Evolutionary conservation across 1,140 invertebrate species (phyloP), one percentile per base, ranked within the genome.

Genomic region (Eupristina koningsbergeri): DNA sequence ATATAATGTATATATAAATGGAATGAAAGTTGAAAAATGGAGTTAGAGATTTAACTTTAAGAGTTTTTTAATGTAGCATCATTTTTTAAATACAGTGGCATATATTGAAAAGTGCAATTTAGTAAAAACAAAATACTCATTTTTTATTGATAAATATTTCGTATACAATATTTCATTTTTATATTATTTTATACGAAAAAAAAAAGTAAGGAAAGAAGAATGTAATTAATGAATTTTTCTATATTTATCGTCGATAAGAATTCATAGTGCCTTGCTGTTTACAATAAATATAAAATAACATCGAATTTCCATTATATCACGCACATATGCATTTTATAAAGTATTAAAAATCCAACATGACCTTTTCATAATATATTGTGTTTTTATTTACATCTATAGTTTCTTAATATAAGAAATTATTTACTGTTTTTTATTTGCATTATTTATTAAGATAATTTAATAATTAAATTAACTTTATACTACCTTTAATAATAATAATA

Each of bases 261-360:
- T 34, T 58, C 2, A 69, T 58, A 83, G 63, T 83, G 81, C 74
- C 75, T 77, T 83, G 73, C 61, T 50, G 17, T 50, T 69, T 34
- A 7, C 64, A 36, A 45, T 61, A 50, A 75, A 61, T 15, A 63
- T 15, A 50, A 36, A 6, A 58, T 31, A 9, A 31, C 26, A 61
- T 26, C 41, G 36, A 58, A 69, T 31, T 45, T 69, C 74, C 26
- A 78, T 78, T 83, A 15, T 83, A 31, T 41, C 15, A 69, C 63
- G 74, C 81, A 78, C 74, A 77, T 17, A n/a, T 8, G 50, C 39
- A 69, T 77, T 77, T 77, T 71, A 61, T 75, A 2, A 81, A 64
- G 29, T 81, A 81, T 39, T n/a, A 29, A 82, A 76, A 76, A 82
- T 82, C 76, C 19, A 81, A 81, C 11, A 22, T 67, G 22, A 76